These are phyloP conservation scores for Xenopus petersii DNA, from an alignment of 2,797 vertebrate genomes.

Conservation along the genomic window DNA sequence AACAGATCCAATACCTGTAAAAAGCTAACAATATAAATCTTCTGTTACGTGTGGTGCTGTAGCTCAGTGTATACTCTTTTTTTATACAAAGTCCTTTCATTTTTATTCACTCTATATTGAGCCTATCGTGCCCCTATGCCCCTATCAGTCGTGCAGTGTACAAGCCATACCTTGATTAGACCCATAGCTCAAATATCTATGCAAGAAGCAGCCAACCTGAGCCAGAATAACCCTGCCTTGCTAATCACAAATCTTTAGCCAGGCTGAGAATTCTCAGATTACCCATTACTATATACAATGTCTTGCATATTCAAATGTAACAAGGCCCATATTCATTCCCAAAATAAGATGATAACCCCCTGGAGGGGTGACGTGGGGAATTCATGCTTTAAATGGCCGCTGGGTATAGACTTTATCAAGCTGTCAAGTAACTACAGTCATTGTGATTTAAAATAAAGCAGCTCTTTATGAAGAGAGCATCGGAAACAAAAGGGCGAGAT, in stretches of 20 bases:
- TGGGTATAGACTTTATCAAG: constrained; percentile 19
- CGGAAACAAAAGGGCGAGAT: constrained; percentile 57
- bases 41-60: no score
- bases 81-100: no score
- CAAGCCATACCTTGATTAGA: no score
- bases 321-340: constrained; percentile 31
- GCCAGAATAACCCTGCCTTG: constrained; percentile 3
- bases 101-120: no score
- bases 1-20: no score
- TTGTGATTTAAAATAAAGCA: constrained; percentile 58
- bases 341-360: constrained; percentile 33
- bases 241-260: constrained; percentile 9
- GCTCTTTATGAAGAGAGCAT: constrained; percentile 49
- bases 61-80: no score
- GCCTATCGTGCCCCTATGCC: no score
- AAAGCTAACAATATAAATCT: no score
- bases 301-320: constrained; percentile 22
- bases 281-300: constrained; percentile 11
- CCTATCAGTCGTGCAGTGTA: no score
- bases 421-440: constrained; percentile 56
- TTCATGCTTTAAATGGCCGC: constrained; percentile 15
- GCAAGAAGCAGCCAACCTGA: no score
- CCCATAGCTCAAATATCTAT: no score
- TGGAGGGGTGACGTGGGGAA: constrained; percentile 10
- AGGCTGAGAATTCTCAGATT: neutral